Evolutionary conservation across 2,888 invertebrate genomes (phyloP).

Genomic region (Tipula helvola): DNA sequence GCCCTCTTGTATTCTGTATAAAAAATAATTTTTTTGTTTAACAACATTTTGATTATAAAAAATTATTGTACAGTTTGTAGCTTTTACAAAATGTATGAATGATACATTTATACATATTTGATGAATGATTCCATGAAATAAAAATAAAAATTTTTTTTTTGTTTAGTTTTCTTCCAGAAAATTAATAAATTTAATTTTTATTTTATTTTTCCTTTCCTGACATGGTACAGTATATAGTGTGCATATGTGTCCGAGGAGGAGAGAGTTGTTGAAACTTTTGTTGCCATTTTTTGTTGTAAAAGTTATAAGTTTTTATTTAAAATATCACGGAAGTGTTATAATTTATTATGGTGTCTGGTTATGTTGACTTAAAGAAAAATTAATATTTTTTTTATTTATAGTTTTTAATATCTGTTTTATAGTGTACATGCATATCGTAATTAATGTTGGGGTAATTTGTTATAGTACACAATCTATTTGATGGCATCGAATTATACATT

Average conservation of each 20-base stretch:
- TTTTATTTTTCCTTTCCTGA: not conserved
- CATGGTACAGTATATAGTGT: not conserved
- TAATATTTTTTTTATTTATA: not conserved
- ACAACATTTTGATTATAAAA: not conserved
- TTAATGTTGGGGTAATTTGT: not conserved
- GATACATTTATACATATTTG: not conserved
- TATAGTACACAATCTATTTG: not conserved
- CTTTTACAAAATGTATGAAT: not conserved
- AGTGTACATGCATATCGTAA: not conserved
- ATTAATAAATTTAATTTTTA: not conserved
- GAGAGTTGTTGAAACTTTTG: not conserved
- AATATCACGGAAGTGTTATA: not conserved
- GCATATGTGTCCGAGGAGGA: not conserved
- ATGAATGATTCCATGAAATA: not conserved
- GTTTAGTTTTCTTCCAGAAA: not conserved
- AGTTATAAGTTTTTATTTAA: not conserved
- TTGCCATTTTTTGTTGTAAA: not conserved
- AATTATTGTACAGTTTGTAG: not conserved
- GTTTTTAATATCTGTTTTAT: not conserved
- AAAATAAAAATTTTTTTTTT: not conserved
- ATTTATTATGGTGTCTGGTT: not conserved
- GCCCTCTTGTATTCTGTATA: not conserved
- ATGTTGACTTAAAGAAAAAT: not conserved
- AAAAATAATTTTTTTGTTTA: not conserved
- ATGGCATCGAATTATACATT: not conserved